Evolutionary conservation across 2,797 vertebrate species (phyloP).

Genomic region (Alosa sapidissima): DNA sequence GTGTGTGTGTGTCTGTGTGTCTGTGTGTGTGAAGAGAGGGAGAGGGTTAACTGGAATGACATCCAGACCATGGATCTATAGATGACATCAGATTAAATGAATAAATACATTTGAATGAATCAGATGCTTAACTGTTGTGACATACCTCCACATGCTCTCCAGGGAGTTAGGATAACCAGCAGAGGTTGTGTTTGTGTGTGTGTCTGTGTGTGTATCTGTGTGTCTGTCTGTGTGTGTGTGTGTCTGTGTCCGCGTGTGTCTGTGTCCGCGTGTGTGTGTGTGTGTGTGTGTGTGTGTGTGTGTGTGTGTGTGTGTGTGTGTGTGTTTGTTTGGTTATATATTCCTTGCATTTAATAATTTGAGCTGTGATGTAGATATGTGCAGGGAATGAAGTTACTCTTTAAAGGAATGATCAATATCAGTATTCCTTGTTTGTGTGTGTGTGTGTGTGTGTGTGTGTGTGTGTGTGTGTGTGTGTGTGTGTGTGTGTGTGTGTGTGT

Average conservation of each 20-base stretch:
- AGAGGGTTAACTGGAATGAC: neutral
- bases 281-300: neutral
- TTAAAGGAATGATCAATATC: too few relatives aligned
- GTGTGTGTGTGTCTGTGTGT: neutral
- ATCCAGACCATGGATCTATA: slow-evolving; percentile 60
- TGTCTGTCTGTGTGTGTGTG: neutral
- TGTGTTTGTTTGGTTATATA: neutral
- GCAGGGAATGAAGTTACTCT: too few relatives aligned
- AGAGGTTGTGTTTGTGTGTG: slow-evolving; percentile 34
- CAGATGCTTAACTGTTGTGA: slow-evolving; percentile 53
- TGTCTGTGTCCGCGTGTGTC: neutral
- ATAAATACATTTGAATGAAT: slow-evolving; percentile 72
- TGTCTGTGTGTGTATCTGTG: slow-evolving; percentile 27
- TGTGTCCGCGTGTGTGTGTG: slow-evolving; percentile 11
- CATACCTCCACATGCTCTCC: slow-evolving; percentile 43
- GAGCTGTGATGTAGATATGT: too few relatives aligned
- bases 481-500: neutral
- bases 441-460: neutral
- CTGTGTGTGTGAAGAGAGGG: neutral
- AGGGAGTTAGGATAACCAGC: slow-evolving; percentile 39
- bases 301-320: neutral
- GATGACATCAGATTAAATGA: slow-evolving; percentile 79
- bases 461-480: neutral
- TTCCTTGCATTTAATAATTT: too few relatives aligned
- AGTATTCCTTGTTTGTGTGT: neutral